Evolutionary conservation across 2,888 invertebrate species (phyloP), one percentile per base, ranked within the genome.

Genomic region (Hirtodrosophila cameraria): DNA sequence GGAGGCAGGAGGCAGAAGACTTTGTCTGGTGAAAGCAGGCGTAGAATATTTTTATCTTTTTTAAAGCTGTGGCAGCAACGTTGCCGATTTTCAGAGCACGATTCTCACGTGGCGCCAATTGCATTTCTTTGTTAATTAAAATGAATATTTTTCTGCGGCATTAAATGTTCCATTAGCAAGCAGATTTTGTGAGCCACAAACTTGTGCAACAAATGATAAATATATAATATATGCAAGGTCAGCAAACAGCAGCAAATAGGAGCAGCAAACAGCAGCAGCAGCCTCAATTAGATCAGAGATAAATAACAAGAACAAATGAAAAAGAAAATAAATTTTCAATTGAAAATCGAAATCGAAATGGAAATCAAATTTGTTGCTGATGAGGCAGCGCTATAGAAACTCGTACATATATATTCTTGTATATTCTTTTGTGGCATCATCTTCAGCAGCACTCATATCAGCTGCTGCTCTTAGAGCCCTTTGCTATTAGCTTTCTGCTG

Each of bases 61-160:
- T 31, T 42, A 30, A n/a, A n/a, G n/a, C n/a, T 59, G 25, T 6
- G 46, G 6, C 7, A n/a, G n/a, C 50, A 18, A 25, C 20, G 68
- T 67, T 52, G 62, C 48, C 62, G 18, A 36, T 41, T 59, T 46
- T 53, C 54, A 39, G 30, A 33, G 42, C 39, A 5, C 78, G 13
- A n/a, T 49, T 58, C 75, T 85, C 61, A 62, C 23, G 28, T 60
- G 59, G 27, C 50, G 36, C 57, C 57, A 46, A 67, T 42, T 79
- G 74, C 68, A 80, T 75, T 80, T 76, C 27, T 59, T 41, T 49
- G 66, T 70, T 86, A 83, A 80, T 80, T 80, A 74, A 83, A 80
- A 83, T 70, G 62, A 80, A 80, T 80, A 53, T 31, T 28, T 45
- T 54, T 27, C n/a, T 11, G 31, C 28, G 35, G 16, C 45, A 20